Conservation (phyloP, 2,888 invertebrate genomes). For the Leucoma salicis region DNA sequence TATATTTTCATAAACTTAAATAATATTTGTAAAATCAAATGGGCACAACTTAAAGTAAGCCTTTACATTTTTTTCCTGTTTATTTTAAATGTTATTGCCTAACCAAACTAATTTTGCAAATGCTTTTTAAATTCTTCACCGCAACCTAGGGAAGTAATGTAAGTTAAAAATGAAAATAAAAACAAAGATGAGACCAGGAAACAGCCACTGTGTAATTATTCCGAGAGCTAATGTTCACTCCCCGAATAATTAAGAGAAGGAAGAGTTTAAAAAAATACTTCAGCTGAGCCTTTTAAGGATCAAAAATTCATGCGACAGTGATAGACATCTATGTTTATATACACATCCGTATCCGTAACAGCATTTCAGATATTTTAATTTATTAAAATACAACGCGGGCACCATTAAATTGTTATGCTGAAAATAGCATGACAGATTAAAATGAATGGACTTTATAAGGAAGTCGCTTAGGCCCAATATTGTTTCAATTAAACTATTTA, state of each 20-base stretch:
- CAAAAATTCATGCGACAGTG: slow-evolving; percentile 72
- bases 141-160: slow-evolving; percentile 56
- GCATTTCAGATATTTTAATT: too few relatives aligned
- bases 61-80: too few relatives aligned
- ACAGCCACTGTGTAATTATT: slow-evolving; percentile 73
- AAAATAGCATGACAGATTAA: too few relatives aligned
- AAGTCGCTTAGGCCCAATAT: too few relatives aligned
- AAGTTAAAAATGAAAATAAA: slow-evolving; percentile 38
- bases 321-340: slow-evolving; percentile 46
- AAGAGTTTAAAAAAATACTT: slow-evolving; percentile 69
- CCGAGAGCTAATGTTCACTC: slow-evolving; percentile 79
- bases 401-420: too few relatives aligned
- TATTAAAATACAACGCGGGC: too few relatives aligned
- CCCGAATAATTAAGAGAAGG: slow-evolving; percentile 78
- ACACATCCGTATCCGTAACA: too few relatives aligned
- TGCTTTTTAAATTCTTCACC: slow-evolving; percentile 75
- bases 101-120: slow-evolving; percentile 71
- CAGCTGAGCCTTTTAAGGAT: slow-evolving; percentile 61
- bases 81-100: slow-evolving; percentile 54
- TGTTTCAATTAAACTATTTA: too few relatives aligned
- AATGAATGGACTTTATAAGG: too few relatives aligned
- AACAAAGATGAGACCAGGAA: slow-evolving; percentile 48
- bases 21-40: too few relatives aligned
- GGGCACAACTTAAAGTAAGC: too few relatives aligned
- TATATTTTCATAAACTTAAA: too few relatives aligned